Evolutionary conservation across 2,888 invertebrate genomes (phyloP), one percentile per base, ranked within the genome.

Genomic region (Eristalinus sepulchralis): DNA sequence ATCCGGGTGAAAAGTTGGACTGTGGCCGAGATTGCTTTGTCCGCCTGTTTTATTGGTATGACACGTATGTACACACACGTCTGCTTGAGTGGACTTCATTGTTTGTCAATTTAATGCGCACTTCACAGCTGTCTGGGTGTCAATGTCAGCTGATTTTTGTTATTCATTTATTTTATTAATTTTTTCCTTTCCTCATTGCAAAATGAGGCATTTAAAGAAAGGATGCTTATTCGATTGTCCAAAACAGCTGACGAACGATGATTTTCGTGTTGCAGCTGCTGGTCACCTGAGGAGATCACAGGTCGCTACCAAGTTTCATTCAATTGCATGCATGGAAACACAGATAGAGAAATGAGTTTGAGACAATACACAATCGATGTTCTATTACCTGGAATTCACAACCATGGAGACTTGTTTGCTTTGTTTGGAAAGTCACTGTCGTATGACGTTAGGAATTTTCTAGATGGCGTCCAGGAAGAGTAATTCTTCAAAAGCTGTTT

Each of bases 41-140:
- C 55, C 39, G 55, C 53, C 75, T 73, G 63, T 53, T 82, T 82
- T 75, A 82, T 82, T 76, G 75, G 81, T 82, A 82, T 70, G 76
- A 34, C 72, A 60, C 33, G 33, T 20, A 57, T 57, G 13, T 57
- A 4, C 24, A 57, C 11, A 24, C 13, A 24, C 13, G 4, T 22
- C 11, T 22, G n/a, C 22, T 57, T 24, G 4, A 24, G 24, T 57
- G 0, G 24, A 57, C 22, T 57, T 57, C 24, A 57, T 57, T 57
- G 57, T 57, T 5, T 57, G 24, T 13, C 57, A 57, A 57, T 57
- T 57, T 57, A 17, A 17, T 47, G 47, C 47, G 47, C 47, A 47
- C 47, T 47, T 47, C n/a, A 47, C 71, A 60, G 31, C 36, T 59
- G 34, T 13, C 27, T 72, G 31, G 20, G 10, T 62, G 62, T 72